phyloP scores from a whole-genome alignment of 2,113 vertebrate genomes.

The Prinia subflava region DNA sequence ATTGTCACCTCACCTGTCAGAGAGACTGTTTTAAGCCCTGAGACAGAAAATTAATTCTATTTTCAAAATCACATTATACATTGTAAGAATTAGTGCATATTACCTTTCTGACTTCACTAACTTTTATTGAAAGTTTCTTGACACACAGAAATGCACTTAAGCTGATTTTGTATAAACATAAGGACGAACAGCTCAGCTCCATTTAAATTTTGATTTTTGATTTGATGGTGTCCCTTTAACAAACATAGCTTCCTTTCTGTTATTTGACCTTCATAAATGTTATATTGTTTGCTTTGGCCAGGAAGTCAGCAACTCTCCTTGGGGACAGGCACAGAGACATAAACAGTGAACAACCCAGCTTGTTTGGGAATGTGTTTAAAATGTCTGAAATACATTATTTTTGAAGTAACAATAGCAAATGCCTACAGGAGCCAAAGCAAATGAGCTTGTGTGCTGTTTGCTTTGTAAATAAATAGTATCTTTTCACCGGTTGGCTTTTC shows the following conservation, averaged over 20 bases:
- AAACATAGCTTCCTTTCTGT: conserved; percentile 1
- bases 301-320: conserved; percentile 19
- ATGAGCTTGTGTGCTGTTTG: neutral
- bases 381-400: conserved; percentile 30
- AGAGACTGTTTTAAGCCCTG: neutral
- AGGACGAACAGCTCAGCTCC: neutral
- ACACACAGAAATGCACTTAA: neutral
- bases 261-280: conserved; percentile 29
- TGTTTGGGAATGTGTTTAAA: conserved; percentile 25
- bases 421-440: conserved; percentile 1
- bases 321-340: conserved; percentile 8
- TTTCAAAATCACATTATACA: neutral
- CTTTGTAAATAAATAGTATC: conserved; percentile 42
- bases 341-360: conserved; percentile 12
- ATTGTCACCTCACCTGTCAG: neutral
- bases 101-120: neutral
- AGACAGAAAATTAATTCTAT: neutral
- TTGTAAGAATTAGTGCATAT: neutral
- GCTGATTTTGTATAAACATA: neutral
- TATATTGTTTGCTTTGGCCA: conserved; percentile 55
- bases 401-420: conserved; percentile 20
- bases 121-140: neutral
- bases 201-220: neutral
- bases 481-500: neutral
- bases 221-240: neutral